These are phyloP conservation scores for Barbus barbus DNA, from an alignment of 2,113 vertebrate species.

Conservation along the genomic window DNA sequence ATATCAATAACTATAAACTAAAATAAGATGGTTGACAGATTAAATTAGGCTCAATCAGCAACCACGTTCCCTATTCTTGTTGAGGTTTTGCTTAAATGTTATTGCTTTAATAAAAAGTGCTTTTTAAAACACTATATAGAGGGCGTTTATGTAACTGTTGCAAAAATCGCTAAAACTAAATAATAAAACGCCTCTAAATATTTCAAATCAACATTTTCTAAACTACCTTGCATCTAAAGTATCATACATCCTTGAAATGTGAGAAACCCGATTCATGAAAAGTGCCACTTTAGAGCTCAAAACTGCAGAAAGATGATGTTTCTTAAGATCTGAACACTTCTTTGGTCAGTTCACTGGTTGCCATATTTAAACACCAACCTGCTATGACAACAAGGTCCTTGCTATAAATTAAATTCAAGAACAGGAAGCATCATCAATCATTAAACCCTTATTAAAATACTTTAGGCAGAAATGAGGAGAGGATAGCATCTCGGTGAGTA, in stretches of 20 bases:
- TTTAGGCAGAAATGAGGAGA: background rate
- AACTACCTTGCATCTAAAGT: background rate
- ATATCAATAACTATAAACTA: too few species aligned
- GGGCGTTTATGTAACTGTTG: background rate
- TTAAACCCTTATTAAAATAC: background rate
- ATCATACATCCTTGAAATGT: background rate
- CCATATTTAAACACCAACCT: conserved; percentile 6
- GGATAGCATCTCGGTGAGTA: too few species aligned
- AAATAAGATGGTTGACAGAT: too few species aligned
- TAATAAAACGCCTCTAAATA: background rate
- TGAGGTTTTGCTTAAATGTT: too few species aligned
- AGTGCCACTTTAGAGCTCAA: background rate
- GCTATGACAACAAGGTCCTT: conserved; percentile 1
- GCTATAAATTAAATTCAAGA: background rate
- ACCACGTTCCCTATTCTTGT: too few species aligned
- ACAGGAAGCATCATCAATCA: conserved; percentile 7
- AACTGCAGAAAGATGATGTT: background rate
- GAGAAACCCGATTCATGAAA: background rate
- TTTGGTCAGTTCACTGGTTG: background rate
- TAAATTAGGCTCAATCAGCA: too few species aligned
- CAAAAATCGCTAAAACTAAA: background rate
- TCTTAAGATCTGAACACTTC: background rate
- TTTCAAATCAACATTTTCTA: background rate
- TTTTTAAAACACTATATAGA: background rate
- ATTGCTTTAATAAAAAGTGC: too few species aligned